Conservation (phyloP, 2,113 vertebrate genomes). For the Mormoops blainvillei region DNA sequence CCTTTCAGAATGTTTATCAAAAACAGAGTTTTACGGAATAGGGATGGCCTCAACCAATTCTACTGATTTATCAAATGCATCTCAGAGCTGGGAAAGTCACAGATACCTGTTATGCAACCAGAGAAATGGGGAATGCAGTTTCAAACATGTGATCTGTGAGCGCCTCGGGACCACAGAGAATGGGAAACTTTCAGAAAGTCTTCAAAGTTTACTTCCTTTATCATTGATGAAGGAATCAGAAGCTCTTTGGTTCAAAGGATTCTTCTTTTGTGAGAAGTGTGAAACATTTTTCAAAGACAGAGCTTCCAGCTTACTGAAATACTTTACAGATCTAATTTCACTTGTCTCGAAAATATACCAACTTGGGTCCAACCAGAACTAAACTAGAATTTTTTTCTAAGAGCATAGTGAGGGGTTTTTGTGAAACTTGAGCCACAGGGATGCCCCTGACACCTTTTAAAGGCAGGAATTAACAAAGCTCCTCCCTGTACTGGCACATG, state of each 20-base stretch:
- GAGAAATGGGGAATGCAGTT: rapidly evolving
- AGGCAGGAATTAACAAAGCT: background rate
- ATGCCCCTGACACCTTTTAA: background rate
- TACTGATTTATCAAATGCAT: background rate
- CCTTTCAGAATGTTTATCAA: background rate
- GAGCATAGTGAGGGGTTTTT: background rate
- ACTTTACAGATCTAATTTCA: background rate
- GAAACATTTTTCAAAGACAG: conserved; percentile 24
- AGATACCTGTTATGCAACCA: background rate
- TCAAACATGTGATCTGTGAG: rapidly evolving
- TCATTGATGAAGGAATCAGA: background rate
- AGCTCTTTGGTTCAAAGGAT: conserved; percentile 3
- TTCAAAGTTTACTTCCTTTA: background rate
- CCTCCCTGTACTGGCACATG: background rate
- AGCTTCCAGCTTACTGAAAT: background rate
- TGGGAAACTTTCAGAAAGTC: background rate
- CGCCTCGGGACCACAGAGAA: rapidly evolving
- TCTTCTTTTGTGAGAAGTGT: conserved; percentile 13
- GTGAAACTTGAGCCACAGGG: background rate
- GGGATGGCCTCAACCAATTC: background rate
- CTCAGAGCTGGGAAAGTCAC: background rate
- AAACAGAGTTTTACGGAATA: background rate
- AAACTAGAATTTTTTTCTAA: background rate
- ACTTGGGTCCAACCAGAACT: background rate
- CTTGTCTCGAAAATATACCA: background rate